These are phyloP conservation scores for Phalacrocorax carbo DNA, from an alignment of 2,113 vertebrate genomes.

Conservation along the genomic window DNA sequence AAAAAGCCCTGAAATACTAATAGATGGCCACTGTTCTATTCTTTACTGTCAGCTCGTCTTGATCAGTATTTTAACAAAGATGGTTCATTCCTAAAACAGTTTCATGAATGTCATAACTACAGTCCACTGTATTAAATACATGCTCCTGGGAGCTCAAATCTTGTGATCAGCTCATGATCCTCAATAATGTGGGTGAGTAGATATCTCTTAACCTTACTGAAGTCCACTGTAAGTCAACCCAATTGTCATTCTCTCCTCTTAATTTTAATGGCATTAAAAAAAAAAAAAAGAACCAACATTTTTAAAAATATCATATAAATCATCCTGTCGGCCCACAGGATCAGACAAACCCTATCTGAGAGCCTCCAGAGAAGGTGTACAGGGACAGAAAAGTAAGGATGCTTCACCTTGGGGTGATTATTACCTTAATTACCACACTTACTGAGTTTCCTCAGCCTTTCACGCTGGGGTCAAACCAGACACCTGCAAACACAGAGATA, in stretches of 20 bases:
- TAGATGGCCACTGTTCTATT: slow-evolving; percentile 68
- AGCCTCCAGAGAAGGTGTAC: neutral
- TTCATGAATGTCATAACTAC: slow-evolving; percentile 99
- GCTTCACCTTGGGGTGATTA: neutral
- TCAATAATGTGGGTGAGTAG: neutral
- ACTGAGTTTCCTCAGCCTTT: neutral
- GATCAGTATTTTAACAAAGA: slow-evolving; percentile 94
- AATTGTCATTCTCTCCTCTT: neutral
- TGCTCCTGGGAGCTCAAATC: neutral
- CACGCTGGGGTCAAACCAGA: neutral
- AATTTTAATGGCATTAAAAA: neutral
- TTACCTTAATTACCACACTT: neutral
- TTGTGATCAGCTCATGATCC: neutral
- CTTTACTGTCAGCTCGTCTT: slow-evolving; percentile 98
- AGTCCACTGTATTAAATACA: neutral
- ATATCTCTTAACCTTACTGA: neutral
- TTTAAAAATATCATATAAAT: neutral
- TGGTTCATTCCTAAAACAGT: slow-evolving; percentile 94
- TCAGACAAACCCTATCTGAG: neutral
- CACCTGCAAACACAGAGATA: neutral
- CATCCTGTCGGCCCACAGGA: neutral
- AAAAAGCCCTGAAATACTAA: neutral
- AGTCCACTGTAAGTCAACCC: neutral
- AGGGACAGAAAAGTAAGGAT: neutral
- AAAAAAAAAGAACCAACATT: neutral